Percentiles rank a stretch among this genome's conserved stretches.
Evolutionary conservation across 2,888 invertebrate species (phyloP).

Genomic region (Tenthredo notha): DNA sequence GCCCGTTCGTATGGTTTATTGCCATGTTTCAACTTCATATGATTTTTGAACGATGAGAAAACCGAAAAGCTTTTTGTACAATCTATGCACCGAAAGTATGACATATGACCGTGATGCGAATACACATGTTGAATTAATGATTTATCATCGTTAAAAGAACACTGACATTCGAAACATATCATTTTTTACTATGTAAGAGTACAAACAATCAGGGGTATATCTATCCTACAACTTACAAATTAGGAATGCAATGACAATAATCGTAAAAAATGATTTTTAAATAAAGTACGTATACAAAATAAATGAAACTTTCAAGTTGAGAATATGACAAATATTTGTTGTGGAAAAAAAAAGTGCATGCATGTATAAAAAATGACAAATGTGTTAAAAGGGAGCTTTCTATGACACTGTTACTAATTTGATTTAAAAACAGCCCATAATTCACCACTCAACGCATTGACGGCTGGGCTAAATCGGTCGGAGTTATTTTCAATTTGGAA

Average conservation of each 20-base stretch:
- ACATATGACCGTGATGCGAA: constrained; percentile 28
- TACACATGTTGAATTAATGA: constrained; percentile 6
- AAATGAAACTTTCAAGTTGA: background rate
- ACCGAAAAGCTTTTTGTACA: constrained; percentile 21
- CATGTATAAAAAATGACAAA: background rate
- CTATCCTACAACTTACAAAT: background rate
- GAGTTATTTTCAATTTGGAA: constrained; percentile 34
- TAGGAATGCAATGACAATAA: background rate
- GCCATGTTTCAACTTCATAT: constrained; percentile 23
- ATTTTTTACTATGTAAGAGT: background rate
- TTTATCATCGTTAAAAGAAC: background rate
- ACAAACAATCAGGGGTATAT: background rate
- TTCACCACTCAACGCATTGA: constrained; percentile 12
- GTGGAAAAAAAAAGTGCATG: background rate
- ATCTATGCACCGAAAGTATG: background rate
- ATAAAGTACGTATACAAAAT: background rate
- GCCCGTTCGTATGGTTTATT: background rate
- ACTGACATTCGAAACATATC: constrained; percentile 30
- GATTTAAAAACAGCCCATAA: background rate
- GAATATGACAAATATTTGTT: background rate
- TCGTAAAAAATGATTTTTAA: background rate
- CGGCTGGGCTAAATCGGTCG: constrained; percentile 31
- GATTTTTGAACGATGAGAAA: constrained; percentile 21
- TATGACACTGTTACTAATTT: background rate
- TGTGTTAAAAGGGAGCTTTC: background rate